Conservation (phyloP, 2,888 invertebrate species). For the Oscheius sp. region DNA sequence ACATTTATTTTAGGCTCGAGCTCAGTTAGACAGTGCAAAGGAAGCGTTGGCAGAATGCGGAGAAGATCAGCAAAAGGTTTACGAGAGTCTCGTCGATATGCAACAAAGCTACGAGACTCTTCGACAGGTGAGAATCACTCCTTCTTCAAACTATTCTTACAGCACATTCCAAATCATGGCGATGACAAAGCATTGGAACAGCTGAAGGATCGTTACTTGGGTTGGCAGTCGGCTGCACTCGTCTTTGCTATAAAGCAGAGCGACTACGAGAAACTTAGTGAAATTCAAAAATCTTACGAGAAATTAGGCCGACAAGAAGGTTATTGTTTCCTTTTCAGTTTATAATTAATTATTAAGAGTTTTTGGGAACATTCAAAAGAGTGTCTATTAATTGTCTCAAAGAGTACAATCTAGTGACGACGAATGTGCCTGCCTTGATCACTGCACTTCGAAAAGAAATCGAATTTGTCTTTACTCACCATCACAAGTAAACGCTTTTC, state of each 20-base stretch:
- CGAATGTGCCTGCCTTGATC: conserved; percentile 28
- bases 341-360: conserved; percentile 31
- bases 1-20: conserved; percentile 35
- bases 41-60: conserved; percentile 40
- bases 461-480: conserved; percentile 38
- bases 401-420: conserved; percentile 32
- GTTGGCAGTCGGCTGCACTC: conserved; percentile 47
- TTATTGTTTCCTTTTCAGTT: conserved; percentile 6
- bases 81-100: conserved; percentile 40
- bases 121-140: conserved; percentile 25
- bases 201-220: conserved; percentile 43
- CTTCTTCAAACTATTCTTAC: conserved; percentile 2
- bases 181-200: conserved; percentile 40
- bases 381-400: conserved; percentile 41
- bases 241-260: conserved; percentile 45
- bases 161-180: conserved; percentile 38
- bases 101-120: conserved; percentile 45
- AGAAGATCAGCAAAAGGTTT: conserved; percentile 38
- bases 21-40: conserved; percentile 37
- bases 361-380: conserved; percentile 38
- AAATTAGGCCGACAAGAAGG: conserved; percentile 42
- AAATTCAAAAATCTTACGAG: conserved; percentile 44
- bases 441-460: conserved; percentile 36
- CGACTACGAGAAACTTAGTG: conserved; percentile 40
- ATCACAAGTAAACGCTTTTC: conserved; percentile 26